A percentile compares a stretch with the other conserved stretches of the same genome.
Evolutionary conservation across 2,888 invertebrate genomes (phyloP).

Genomic region (Limnephilus rhombicus): DNA sequence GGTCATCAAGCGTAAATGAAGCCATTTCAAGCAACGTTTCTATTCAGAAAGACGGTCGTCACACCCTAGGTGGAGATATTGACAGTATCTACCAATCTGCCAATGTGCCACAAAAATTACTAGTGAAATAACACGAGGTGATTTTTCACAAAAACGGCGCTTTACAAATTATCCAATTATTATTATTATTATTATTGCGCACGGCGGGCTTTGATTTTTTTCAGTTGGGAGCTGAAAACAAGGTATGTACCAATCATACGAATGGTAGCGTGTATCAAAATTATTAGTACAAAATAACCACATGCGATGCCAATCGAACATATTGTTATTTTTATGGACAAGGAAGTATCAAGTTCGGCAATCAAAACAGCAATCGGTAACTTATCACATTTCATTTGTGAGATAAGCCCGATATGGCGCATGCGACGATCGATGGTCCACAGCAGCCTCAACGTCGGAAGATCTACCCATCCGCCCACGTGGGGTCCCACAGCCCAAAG

Average conservation of each 20-base stretch:
- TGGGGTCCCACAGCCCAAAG: not conserved
- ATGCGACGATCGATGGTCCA: not conserved
- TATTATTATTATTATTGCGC: no score
- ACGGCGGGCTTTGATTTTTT: not conserved
- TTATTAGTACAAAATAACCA: not conserved
- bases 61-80: not conserved
- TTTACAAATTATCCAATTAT: no score
- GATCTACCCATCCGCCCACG: constrained; percentile 35
- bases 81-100: not conserved
- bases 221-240: not conserved
- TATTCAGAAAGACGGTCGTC: no score
- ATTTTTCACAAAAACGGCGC: no score
- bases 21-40: not conserved
- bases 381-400: not conserved
- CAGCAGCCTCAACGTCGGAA: not conserved
- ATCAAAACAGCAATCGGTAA: not conserved
- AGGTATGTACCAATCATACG: not conserved
- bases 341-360: not conserved
- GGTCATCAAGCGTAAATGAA: not conserved
- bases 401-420: not conserved
- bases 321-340: not conserved
- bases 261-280: not conserved
- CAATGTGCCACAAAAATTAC: not conserved
- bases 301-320: not conserved
- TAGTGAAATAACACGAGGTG: not conserved